A percentile compares a stretch with the other conserved stretches of the same genome.
phyloP scores from a whole-genome alignment of 2,888 invertebrate species.

The Acanthacorydalis orientalis region DNA sequence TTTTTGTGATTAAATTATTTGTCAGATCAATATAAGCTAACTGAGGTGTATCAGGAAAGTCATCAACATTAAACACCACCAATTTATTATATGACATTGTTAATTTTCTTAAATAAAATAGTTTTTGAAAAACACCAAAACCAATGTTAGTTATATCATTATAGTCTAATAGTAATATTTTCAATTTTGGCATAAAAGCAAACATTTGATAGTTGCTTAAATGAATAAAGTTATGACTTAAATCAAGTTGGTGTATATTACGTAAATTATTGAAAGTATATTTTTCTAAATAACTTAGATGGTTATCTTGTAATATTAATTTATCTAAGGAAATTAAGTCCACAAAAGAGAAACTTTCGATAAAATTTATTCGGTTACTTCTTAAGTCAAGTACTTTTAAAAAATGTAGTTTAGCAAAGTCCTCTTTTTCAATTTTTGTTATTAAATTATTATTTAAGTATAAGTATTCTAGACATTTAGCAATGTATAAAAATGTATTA shows the following conservation, averaged over 20 bases:
- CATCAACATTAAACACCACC: background rate
- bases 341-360: background rate
- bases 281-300: background rate
- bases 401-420: background rate
- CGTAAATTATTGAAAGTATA: background rate
- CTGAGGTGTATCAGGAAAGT: background rate
- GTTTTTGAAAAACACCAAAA: background rate
- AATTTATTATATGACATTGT: background rate
- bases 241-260: background rate
- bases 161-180: background rate
- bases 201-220: background rate
- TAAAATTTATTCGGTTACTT: background rate
- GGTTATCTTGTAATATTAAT: background rate
- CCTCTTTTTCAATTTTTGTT: background rate
- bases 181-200: background rate
- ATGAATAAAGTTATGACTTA: background rate
- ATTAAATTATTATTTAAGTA: background rate
- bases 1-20: background rate
- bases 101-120: background rate
- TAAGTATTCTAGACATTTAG: background rate
- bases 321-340: background rate
- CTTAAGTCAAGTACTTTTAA: background rate
- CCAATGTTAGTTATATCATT: background rate
- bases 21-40: background rate
- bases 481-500: background rate